These are phyloP conservation scores for Acholoe squamosa DNA, from an alignment of 2,888 invertebrate species.

Conservation along the genomic window DNA sequence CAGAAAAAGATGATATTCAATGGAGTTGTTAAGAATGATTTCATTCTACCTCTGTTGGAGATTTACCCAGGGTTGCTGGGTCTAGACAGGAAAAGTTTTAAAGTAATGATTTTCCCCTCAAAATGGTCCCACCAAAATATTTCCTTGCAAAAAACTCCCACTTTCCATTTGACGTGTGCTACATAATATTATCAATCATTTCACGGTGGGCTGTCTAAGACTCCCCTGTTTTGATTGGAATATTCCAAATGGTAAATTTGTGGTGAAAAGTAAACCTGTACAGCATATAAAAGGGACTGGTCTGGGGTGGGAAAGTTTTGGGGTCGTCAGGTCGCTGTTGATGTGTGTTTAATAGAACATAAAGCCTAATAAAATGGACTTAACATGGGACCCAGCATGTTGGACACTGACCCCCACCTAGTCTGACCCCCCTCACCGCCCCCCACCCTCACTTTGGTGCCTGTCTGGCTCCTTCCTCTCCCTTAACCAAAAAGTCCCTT, in stretches of 20 bases:
- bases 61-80: no score
- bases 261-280: neutral
- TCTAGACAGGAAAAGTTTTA: no score
- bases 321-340: neutral
- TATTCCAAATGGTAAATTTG: neutral
- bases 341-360: constrained; percentile 14
- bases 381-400: neutral
- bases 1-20: neutral
- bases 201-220: no score
- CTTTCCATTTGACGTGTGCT: no score
- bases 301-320: neutral
- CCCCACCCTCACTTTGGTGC: neutral
- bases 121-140: no score
- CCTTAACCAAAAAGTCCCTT: neutral
- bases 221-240: neutral
- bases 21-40: neutral
- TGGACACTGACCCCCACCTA: neutral
- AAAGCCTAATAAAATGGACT: constrained; percentile 2
- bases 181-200: no score
- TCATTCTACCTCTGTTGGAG: no score
- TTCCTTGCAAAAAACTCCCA: no score
- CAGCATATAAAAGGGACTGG: neutral
- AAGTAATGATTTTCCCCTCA: no score
- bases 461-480: neutral
- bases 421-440: neutral